Evolutionary conservation across 2,113 vertebrate genomes (phyloP).

Genomic region (Prionailurus viverrinus): DNA sequence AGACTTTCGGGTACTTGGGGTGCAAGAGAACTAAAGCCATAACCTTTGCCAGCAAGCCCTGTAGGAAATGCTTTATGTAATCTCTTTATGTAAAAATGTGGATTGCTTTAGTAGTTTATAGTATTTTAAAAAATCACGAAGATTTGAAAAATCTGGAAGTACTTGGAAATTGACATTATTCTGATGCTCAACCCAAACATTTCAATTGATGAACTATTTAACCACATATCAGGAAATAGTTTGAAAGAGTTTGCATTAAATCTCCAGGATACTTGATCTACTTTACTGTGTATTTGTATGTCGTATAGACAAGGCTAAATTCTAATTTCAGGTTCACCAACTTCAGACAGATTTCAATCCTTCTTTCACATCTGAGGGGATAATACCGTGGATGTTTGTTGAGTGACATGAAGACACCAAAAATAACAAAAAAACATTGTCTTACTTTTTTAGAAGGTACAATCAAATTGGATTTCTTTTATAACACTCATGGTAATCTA

Average conservation of each 20-base stretch:
- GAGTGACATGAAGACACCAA: background rate
- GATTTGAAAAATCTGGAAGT: background rate
- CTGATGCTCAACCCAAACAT: background rate
- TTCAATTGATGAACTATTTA: background rate
- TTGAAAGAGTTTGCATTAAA: slow-evolving; percentile 2
- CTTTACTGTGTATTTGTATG: background rate
- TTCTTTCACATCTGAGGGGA: background rate
- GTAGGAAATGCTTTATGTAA: background rate
- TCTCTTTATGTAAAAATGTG: background rate
- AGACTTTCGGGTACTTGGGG: background rate
- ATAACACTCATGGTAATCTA: background rate
- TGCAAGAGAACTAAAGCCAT: background rate
- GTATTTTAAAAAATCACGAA: background rate
- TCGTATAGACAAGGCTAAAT: background rate
- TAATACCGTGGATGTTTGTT: background rate
- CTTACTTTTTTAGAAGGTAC: background rate
- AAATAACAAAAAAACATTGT: background rate
- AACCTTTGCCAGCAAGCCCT: background rate
- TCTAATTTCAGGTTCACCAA: background rate
- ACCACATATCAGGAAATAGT: background rate
- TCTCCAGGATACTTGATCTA: background rate
- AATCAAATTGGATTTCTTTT: background rate
- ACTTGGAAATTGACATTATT: background rate
- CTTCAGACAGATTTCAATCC: background rate
- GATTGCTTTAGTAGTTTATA: background rate